These are phyloP conservation scores for Parasteatoda tepidariorum DNA, from an alignment of 1,140 invertebrate genomes.

Conservation along the genomic window DNA sequence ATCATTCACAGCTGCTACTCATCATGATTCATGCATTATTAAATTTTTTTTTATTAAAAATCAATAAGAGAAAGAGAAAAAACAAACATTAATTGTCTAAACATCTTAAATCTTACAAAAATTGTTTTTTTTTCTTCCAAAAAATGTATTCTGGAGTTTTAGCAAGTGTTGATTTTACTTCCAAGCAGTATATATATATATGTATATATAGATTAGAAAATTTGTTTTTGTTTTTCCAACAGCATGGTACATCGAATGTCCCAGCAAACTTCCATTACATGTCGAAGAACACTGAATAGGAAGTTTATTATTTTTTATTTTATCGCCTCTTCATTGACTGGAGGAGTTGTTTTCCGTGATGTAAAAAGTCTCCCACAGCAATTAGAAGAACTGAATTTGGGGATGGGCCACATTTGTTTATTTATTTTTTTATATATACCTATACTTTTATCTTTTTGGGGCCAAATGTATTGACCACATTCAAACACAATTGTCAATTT, in stretches of 20 bases:
- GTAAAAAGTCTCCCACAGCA: constrained; percentile 33
- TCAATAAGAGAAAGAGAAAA: neutral
- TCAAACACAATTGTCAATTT: constrained; percentile 48
- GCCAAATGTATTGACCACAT: constrained; percentile 41
- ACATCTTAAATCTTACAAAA: constrained; percentile 48
- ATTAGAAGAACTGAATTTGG: constrained; percentile 10
- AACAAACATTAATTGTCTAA: constrained; percentile 26
- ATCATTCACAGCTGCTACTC: constrained; percentile 31
- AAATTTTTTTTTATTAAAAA: constrained; percentile 16
- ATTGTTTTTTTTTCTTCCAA: constrained; percentile 41
- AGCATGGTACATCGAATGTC: constrained; percentile 36
- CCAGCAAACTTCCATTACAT: constrained; percentile 31
- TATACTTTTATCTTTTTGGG: constrained; percentile 6
- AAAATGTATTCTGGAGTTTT: constrained; percentile 25
- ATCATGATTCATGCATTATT: constrained; percentile 16
- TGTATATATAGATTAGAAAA: constrained; percentile 56
- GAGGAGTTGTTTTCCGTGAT: constrained; percentile 17
- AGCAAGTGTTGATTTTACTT: constrained; percentile 26
- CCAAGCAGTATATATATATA: constrained; percentile 55
- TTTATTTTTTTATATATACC: constrained; percentile 19
- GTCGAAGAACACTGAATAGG: constrained; percentile 49
- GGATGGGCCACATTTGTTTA: constrained; percentile 14
- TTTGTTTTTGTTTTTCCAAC: constrained; percentile 39
- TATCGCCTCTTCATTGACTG: constrained; percentile 15
- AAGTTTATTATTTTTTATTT: constrained; percentile 5